Conservation (phyloP, 2,888 invertebrate genomes). For the Tortrix viridana region DNA sequence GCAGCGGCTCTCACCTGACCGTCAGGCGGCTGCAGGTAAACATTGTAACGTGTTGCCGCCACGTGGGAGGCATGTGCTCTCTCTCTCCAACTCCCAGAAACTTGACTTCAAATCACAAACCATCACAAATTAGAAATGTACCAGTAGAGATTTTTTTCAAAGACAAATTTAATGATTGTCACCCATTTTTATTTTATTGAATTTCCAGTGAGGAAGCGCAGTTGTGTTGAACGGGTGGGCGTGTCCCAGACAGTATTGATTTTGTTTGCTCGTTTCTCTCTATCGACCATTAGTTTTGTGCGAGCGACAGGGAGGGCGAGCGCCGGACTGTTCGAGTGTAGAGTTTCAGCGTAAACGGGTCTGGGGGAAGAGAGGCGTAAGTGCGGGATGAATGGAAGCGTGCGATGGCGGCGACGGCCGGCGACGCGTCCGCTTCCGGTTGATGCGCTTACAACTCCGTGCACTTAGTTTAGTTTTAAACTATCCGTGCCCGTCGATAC, state of each 20-base stretch:
- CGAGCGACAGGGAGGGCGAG: conserved; percentile 63
- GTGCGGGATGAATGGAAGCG: conserved; percentile 81
- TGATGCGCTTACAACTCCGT: conserved; percentile 80
- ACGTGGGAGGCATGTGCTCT: conserved; percentile 76
- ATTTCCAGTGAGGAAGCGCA: conserved; percentile 81
- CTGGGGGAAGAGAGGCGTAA: conserved; percentile 67
- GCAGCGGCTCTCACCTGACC: conserved; percentile 73
- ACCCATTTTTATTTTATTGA: conserved; percentile 81
- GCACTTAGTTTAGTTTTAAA: conserved; percentile 77
- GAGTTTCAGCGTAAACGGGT: conserved; percentile 76
- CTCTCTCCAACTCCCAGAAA: conserved; percentile 31
- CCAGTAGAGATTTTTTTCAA: conserved; percentile 47
- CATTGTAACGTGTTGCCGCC: conserved; percentile 79
- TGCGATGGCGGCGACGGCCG: conserved; percentile 82
- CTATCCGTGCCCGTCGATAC: conserved; percentile 45
- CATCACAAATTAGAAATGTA: conserved; percentile 41
- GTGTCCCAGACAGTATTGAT: conserved; percentile 83
- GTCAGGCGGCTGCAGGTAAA: conserved; percentile 78
- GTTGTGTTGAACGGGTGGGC: conserved; percentile 80
- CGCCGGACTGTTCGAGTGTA: conserved; percentile 72
- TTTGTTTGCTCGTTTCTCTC: conserved; percentile 72
- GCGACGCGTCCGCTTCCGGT: conserved; percentile 81
- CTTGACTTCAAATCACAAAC: conserved; percentile 39
- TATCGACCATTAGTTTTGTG: conserved; percentile 49
- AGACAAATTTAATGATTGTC: conserved; percentile 77